phyloP scores from a whole-genome alignment of 2,888 invertebrate species.

The Seira ritae region DNA sequence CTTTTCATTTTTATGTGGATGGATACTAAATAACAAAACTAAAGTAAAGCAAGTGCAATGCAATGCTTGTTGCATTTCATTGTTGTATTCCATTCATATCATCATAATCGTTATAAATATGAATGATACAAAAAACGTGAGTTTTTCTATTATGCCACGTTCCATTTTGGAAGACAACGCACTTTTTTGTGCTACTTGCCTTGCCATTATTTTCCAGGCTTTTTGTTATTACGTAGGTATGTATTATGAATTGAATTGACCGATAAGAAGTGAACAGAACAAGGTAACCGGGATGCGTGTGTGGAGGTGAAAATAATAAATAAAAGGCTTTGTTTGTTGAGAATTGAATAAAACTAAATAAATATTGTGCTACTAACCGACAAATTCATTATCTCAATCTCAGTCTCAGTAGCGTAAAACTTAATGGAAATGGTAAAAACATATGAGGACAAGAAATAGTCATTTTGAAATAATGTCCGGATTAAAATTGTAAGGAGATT shows the following conservation, averaged over 20 bases:
- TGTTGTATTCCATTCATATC: no score
- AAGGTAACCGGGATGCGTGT: neutral
- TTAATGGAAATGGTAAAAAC: no score
- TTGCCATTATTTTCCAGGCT: neutral
- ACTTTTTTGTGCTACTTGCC: neutral
- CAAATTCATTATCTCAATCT: slow-evolving; percentile 24
- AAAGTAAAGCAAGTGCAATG: no score
- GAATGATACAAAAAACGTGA: slow-evolving; percentile 2
- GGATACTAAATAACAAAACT: no score
- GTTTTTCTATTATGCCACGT: neutral
- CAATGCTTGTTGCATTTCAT: no score
- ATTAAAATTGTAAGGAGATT: no score
- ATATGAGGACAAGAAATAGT: no score
- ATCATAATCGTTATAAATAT: slow-evolving; percentile 11
- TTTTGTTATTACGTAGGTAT: neutral
- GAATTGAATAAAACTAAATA: no score
- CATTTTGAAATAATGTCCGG: no score
- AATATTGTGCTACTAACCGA: neutral
- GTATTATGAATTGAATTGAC: neutral
- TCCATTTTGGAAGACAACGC: neutral
- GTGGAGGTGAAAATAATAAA: neutral
- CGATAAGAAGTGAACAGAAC: neutral
- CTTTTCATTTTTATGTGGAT: no score
- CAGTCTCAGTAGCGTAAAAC: no score
- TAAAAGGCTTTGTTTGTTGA: neutral